Percentiles rank a stretch among this genome's conserved stretches.
Evolutionary conservation across 1,140 invertebrate species (phyloP).

Genomic region (Tetramorium alpestre): DNA sequence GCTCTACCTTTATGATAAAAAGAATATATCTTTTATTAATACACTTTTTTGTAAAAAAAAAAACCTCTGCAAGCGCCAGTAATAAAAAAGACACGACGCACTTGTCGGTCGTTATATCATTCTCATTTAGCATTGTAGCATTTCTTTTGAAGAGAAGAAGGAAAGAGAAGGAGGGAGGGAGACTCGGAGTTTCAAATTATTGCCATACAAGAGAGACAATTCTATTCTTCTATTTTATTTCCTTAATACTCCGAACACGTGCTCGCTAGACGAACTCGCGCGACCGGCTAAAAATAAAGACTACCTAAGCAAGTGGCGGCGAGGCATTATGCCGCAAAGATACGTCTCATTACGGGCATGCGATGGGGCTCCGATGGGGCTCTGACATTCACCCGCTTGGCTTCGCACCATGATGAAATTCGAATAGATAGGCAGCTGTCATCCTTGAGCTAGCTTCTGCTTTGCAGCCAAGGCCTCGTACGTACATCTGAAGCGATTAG

Average conservation of each 20-base stretch:
- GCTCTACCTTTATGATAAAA: background rate
- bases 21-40: background rate
- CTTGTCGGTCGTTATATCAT: background rate
- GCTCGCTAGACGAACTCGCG: background rate
- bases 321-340: conserved; percentile 50
- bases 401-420: conserved; percentile 73
- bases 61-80: background rate
- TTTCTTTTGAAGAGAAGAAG: background rate
- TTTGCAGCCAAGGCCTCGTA: conserved; percentile 67
- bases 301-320: background rate
- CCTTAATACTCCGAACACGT: background rate
- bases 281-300: conserved; percentile 40
- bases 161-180: background rate
- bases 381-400: conserved; percentile 76
- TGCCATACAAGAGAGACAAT: background rate
- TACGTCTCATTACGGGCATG: conserved; percentile 66
- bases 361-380: conserved; percentile 35
- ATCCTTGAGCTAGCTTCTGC: conserved; percentile 76
- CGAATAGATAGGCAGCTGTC: conserved; percentile 72
- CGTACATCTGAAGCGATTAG: conserved; percentile 70
- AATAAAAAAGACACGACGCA: background rate
- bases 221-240: background rate
- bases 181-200: background rate
- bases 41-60: background rate
- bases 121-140: background rate